These are phyloP conservation scores for Bombus waltoni DNA, from an alignment of 1,140 invertebrate species.

Conservation along the genomic window DNA sequence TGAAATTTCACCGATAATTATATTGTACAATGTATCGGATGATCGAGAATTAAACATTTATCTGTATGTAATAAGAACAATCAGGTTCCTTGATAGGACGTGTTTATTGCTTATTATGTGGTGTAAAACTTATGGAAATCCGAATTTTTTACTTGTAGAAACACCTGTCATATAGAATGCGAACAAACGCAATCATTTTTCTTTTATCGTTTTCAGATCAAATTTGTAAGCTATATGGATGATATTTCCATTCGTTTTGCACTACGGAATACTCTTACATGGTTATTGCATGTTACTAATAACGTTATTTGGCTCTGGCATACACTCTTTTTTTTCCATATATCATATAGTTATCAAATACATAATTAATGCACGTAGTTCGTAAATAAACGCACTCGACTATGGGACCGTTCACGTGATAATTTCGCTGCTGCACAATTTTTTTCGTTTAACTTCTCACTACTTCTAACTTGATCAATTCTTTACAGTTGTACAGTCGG, in stretches of 20 bases:
- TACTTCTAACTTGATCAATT: background rate
- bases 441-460: background rate
- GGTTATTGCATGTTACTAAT: conserved; percentile 72
- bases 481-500: background rate
- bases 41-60: background rate
- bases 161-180: background rate
- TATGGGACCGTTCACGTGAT: background rate
- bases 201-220: background rate
- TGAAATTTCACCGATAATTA: background rate
- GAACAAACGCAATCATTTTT: background rate
- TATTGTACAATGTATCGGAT: background rate
- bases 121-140: conserved; percentile 72
- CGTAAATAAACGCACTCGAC: conserved; percentile 7
- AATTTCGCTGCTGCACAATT: background rate
- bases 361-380: conserved; percentile 40
- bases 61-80: conserved; percentile 53
- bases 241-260: conserved; percentile 71
- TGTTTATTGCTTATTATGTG: conserved; percentile 60
- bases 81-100: conserved; percentile 63
- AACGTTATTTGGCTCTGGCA: conserved; percentile 61
- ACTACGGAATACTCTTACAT: conserved; percentile 62
- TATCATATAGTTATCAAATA: conserved; percentile 28
- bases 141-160: background rate
- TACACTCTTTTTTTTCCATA: conserved; percentile 44
- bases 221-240: background rate